phyloP scores from a whole-genome alignment of 2,797 vertebrate species.

The Cottoperca gobio region DNA sequence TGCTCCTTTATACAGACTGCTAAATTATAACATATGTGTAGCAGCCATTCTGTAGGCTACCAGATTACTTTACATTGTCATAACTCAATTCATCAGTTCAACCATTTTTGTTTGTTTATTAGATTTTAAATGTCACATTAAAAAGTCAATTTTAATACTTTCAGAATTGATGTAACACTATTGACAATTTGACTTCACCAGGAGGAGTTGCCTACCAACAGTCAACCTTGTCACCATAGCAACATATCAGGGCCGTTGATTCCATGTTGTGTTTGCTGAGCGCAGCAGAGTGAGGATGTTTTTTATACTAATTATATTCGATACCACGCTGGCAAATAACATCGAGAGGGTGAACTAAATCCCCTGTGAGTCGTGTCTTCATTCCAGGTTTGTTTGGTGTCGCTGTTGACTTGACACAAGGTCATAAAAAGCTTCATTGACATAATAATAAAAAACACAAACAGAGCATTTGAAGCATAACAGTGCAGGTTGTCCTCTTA shows the following conservation, averaged over 20 bases:
- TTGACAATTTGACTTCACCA: background rate
- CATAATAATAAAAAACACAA: slow-evolving; percentile 46
- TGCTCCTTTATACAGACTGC: background rate
- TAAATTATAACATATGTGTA: background rate
- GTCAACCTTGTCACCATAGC: slow-evolving; percentile 34
- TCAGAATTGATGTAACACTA: slow-evolving; percentile 4
- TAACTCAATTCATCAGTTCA: background rate
- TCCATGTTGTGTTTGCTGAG: slow-evolving; percentile 33
- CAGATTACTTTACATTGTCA: background rate
- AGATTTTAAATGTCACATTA: slow-evolving; percentile 6
- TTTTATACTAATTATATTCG: slow-evolving; percentile 49
- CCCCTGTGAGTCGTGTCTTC: slow-evolving; percentile 7
- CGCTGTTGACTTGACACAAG: slow-evolving; percentile 13
- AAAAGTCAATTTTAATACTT: background rate
- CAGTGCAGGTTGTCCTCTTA: slow-evolving; percentile 19
- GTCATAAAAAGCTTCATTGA: slow-evolving; percentile 42
- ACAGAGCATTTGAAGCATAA: slow-evolving; percentile 14
- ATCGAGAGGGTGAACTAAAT: slow-evolving; percentile 8
- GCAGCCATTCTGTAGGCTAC: background rate
- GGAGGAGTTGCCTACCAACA: background rate
- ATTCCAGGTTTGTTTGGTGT: slow-evolving; percentile 32
- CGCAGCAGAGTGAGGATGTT: slow-evolving; percentile 36
- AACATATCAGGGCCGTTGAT: background rate
- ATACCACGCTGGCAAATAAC: slow-evolving; percentile 24
- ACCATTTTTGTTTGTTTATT: background rate